Evolutionary conservation across 2,797 vertebrate genomes (phyloP), one percentile per base, ranked within the genome.

Genomic region (Melanotaenia parkinsoni): DNA sequence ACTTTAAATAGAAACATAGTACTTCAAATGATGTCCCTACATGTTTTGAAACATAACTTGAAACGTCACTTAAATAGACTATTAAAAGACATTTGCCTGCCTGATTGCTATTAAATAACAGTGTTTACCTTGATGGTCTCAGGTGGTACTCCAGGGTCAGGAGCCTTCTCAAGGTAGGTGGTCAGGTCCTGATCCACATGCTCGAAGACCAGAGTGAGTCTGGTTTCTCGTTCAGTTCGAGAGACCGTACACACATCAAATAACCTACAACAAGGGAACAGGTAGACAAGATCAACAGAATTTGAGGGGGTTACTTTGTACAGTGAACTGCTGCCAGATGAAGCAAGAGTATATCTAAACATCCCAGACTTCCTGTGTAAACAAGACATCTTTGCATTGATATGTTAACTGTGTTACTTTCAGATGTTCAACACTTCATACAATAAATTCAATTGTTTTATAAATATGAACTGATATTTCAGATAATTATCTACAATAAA

Each of bases 141-240:
- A 20, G 95, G 96, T 68, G 98, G 98, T 58, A 99, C 96, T 76
- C 98, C 98, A 16, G 98, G 98, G 73, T 98, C 96, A 33, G 98
- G 98, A 82, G 96, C 97, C 94, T 99, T 99, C 94, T 99, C 96
- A 95, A 99, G 93, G 86, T 99, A 99, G 84, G 97, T 98, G 88
- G 97, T 98, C 93, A 99, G 94, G 92, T 99, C 98, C 95, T 99
- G 98, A 93, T 99, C 98, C 88, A 99, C 97, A 1, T 99, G 98
- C 92, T 99, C 98, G 90, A 99, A 99, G 68, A 99, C 98, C 91
- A 99, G 93, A 0, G 97, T 99, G 86, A 99, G 94, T 88, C 97
- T 99, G 67, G 98, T 99, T 94, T 99, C 98, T 87, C 98, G 93
- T 91, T 99, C 97, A 80, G 96, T 99, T 86, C 97, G 94, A 86